A percentile compares a stretch with the other conserved stretches of the same genome.
These are phyloP conservation scores for Setophaga coronata DNA, from an alignment of 2,113 vertebrate species.

Conservation along the genomic window DNA sequence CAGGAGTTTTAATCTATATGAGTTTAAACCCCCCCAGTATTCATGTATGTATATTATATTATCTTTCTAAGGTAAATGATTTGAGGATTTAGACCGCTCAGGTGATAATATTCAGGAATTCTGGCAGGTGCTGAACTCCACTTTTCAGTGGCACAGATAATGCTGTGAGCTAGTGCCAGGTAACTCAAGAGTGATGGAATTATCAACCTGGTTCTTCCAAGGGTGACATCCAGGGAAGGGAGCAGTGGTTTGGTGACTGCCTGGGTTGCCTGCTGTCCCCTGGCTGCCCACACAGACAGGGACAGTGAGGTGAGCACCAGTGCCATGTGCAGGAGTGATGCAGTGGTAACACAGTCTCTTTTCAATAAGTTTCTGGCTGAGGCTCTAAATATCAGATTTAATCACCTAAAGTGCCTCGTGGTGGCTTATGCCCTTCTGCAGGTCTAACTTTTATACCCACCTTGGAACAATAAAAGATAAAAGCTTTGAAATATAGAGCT, in stretches of 20 bases:
- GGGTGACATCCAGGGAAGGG: neutral
- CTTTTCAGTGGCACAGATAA: neutral
- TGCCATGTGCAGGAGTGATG: neutral
- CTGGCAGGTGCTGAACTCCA: constrained; percentile 24
- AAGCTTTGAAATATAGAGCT: neutral
- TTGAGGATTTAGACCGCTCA: constrained; percentile 17
- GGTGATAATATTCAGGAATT: constrained; percentile 51
- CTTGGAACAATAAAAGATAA: constrained; percentile 1
- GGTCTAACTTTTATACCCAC: neutral
- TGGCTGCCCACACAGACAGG: neutral
- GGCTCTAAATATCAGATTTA: neutral
- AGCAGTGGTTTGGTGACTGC: neutral
- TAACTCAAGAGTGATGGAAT: neutral
- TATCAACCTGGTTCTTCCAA: neutral
- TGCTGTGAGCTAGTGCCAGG: neutral
- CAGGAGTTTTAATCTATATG: neutral
- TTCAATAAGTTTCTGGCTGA: neutral
- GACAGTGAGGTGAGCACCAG: neutral
- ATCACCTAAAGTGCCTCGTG: neutral
- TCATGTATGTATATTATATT: neutral
- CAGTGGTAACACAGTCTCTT: accelerated
- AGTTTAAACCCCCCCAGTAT: neutral
- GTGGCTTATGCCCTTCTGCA: neutral
- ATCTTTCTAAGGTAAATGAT: neutral
- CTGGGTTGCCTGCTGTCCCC: neutral